These are phyloP conservation scores for Caenorhabditis latens DNA, from an alignment of 1,140 invertebrate genomes.

Conservation along the genomic window DNA sequence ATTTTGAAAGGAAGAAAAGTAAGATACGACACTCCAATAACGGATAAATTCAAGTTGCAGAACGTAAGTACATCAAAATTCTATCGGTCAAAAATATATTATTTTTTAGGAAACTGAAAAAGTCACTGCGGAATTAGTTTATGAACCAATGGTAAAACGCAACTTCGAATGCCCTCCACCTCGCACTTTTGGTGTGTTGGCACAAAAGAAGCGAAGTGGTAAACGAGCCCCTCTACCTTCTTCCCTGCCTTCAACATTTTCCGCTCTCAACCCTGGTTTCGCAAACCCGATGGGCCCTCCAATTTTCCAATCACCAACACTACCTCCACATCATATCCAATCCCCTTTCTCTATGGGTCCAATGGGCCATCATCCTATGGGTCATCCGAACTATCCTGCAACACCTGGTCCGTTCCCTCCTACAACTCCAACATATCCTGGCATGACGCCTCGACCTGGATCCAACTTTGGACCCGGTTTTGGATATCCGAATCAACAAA, in stretches of 20 bases:
- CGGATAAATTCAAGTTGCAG: not conserved
- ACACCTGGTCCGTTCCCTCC: slow-evolving; percentile 17
- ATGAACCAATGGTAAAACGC: not conserved
- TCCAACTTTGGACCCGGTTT: slow-evolving; percentile 2
- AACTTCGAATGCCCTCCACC: slow-evolving; percentile 17
- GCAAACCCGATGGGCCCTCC: not conserved
- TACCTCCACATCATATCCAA: not conserved
- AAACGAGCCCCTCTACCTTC: not conserved
- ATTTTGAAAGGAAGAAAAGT: not conserved
- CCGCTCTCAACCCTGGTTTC: not conserved
- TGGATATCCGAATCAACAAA: not conserved
- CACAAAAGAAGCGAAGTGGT: not conserved
- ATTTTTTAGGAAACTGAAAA: not conserved
- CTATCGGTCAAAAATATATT: not conserved
- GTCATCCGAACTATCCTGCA: not conserved
- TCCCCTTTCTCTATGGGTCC: slow-evolving; percentile 28
- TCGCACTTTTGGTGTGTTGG: not conserved
- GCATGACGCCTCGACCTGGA: slow-evolving; percentile 21
- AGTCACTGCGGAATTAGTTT: not conserved
- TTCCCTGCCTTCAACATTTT: not conserved
- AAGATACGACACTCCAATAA: slow-evolving; percentile 6
- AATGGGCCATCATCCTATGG: slow-evolving; percentile 20
- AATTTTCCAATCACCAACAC: not conserved
- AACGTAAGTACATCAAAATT: not conserved
- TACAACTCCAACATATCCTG: slow-evolving; percentile 41